These are phyloP conservation scores for Chalcosyrphus nemorum DNA, from an alignment of 2,888 invertebrate species.

Conservation along the genomic window DNA sequence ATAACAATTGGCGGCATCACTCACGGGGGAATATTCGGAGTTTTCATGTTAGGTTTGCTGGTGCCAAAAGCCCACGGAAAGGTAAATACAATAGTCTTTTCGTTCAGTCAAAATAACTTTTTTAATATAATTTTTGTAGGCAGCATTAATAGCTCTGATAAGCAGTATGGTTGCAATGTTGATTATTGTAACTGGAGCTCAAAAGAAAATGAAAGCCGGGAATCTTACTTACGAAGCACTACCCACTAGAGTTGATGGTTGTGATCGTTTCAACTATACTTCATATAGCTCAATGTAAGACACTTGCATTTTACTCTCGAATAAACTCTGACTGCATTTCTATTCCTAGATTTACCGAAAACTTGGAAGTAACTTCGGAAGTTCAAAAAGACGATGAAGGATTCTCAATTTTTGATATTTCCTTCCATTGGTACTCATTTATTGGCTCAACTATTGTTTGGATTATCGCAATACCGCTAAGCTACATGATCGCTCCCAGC, in stretches of 20 bases:
- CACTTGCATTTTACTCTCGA: not conserved
- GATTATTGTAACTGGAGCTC: constrained; percentile 76
- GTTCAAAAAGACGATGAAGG: constrained; percentile 22
- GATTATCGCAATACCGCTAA: constrained; percentile 83
- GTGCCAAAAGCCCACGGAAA: constrained; percentile 84
- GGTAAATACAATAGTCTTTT: constrained; percentile 32
- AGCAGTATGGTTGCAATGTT: constrained; percentile 76
- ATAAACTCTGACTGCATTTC: not conserved
- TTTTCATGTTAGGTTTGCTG: constrained; percentile 86
- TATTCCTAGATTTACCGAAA: not conserved
- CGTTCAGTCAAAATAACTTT: too few species aligned
- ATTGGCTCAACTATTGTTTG: constrained; percentile 83
- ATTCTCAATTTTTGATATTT: constrained; percentile 83
- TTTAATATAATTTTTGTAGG: constrained; percentile 67
- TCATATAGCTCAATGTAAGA: constrained; percentile 26
- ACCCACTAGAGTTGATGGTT: constrained; percentile 75
- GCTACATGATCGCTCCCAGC: constrained; percentile 81
- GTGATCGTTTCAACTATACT: constrained; percentile 75
- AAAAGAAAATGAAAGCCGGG: constrained; percentile 73
- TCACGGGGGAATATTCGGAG: constrained; percentile 85
- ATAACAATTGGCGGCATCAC: constrained; percentile 80
- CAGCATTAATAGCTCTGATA: constrained; percentile 76
- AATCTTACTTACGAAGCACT: constrained; percentile 75
- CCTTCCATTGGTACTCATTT: constrained; percentile 85
- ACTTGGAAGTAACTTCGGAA: not conserved